phyloP scores from a whole-genome alignment of 2,113 vertebrate species.

The Notechis scutatus region DNA sequence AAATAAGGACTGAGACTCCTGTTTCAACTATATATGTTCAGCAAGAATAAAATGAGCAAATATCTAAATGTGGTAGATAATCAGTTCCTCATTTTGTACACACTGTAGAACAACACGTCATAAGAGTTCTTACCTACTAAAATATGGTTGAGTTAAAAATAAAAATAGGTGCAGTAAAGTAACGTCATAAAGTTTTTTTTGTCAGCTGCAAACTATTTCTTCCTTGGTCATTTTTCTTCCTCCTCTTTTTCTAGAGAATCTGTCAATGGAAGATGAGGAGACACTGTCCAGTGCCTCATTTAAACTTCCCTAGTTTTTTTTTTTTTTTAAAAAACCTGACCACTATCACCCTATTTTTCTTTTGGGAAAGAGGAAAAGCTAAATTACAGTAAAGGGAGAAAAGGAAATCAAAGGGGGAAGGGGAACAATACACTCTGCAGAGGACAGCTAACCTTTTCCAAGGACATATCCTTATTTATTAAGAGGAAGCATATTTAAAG shows the following conservation, averaged over 20 bases:
- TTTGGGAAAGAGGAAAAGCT: neutral
- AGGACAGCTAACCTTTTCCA: neutral
- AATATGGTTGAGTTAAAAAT: neutral
- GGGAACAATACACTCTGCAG: neutral
- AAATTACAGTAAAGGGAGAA: neutral
- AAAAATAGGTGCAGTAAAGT: neutral
- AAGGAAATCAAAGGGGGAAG: neutral
- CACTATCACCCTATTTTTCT: neutral
- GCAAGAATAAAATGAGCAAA: neutral
- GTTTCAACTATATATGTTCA: neutral
- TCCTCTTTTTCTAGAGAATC: neutral
- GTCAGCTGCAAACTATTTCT: neutral
- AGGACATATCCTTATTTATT: neutral
- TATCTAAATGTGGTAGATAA: neutral
- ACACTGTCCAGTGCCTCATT: no score
- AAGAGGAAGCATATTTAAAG: neutral
- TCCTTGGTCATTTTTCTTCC: neutral
- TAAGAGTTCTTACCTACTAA: neutral
- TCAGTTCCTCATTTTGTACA: neutral
- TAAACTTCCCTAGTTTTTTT: neutral
- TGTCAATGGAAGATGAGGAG: neutral
- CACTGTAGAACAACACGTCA: neutral
- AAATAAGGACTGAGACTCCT: neutral
- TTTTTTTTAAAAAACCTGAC: neutral
- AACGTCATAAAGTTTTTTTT: neutral